Evolutionary conservation across 2,113 vertebrate genomes (phyloP).

Genomic region (Nanorana parkeri): DNA sequence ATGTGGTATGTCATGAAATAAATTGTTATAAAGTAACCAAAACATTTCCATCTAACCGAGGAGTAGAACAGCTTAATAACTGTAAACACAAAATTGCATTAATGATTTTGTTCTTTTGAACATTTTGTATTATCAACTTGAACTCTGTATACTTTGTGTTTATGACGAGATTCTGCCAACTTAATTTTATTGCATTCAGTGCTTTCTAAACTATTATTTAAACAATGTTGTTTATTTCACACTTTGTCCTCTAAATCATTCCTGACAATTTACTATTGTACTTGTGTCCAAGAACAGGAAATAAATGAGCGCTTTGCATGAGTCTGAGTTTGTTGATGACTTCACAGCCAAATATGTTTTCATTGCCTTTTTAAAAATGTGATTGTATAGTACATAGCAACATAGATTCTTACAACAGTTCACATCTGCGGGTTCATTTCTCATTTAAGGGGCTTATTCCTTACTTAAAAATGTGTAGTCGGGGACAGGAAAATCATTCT

Average conservation of each 20-base stretch:
- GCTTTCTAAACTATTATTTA: constrained; percentile 1
- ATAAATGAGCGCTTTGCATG: neutral
- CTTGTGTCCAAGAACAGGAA: constrained; percentile 16
- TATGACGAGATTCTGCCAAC: neutral
- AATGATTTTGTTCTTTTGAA: neutral
- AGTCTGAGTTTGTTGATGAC: neutral
- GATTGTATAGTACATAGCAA: too few relatives aligned
- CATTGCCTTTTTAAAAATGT: neutral
- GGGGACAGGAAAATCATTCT: too few relatives aligned
- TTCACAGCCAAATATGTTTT: neutral
- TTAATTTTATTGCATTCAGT: neutral
- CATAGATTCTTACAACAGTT: too few relatives aligned
- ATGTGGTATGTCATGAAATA: neutral
- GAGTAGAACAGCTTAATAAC: neutral
- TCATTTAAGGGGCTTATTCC: too few relatives aligned
- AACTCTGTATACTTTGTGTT: constrained; percentile 20
- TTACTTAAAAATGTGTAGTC: too few relatives aligned
- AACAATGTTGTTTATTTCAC: constrained; percentile 16
- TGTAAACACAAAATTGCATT: neutral
- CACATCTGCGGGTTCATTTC: too few relatives aligned
- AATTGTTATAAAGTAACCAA: neutral
- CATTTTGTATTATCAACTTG: neutral
- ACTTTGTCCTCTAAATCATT: constrained; percentile 13
- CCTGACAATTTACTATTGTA: neutral
- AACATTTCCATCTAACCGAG: too few relatives aligned